Evolutionary conservation across 1,140 invertebrate species (phyloP).

Genomic region (Orchestia grillus): DNA sequence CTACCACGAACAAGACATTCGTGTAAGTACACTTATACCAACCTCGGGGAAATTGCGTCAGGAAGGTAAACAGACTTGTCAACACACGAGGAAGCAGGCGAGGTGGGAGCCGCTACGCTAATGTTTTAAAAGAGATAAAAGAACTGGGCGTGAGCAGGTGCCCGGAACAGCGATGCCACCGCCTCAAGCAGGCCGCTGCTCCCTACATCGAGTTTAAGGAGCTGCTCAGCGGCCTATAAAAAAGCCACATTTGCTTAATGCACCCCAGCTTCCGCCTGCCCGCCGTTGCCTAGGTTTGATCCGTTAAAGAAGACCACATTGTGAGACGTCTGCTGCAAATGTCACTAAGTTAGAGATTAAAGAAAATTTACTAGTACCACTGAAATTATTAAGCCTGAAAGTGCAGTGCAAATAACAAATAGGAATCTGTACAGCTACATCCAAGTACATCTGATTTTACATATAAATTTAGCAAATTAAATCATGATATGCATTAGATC

Average conservation of each 20-base stretch:
- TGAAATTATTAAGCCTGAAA: background rate
- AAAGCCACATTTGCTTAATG: background rate
- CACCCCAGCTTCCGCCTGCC: background rate
- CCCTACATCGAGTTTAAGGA: background rate
- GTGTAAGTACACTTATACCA: background rate
- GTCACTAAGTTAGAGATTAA: background rate
- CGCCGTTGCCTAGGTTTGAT: background rate
- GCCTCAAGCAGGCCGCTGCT: background rate
- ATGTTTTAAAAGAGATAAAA: background rate
- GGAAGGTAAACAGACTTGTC: background rate
- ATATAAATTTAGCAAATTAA: no score
- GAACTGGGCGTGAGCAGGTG: background rate
- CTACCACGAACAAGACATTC: background rate
- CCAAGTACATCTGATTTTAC: no score
- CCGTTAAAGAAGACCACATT: background rate
- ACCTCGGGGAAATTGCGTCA: background rate
- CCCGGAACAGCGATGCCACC: background rate
- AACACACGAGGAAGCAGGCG: background rate
- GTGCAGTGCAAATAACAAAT: background rate
- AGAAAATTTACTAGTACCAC: background rate
- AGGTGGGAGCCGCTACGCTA: background rate
- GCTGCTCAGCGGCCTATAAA: background rate
- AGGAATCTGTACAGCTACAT: background rate
- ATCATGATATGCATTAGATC: no score
- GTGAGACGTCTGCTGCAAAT: background rate